Evolutionary conservation across 1,140 invertebrate genomes (phyloP).

Genomic region (Reticulitermes speratus): DNA sequence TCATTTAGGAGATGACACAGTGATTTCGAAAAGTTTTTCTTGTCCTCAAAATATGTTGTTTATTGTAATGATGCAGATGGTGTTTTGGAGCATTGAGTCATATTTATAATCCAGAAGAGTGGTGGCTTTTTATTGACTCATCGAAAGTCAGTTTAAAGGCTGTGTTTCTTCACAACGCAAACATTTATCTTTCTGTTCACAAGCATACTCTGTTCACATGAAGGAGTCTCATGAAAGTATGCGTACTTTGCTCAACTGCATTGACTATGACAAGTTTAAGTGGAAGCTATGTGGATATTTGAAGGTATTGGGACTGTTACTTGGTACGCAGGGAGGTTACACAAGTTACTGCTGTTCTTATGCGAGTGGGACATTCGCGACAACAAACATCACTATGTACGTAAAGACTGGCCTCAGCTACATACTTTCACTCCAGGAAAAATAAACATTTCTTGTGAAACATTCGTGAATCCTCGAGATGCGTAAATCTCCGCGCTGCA

Average conservation of each 20-base stretch:
- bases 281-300: constrained; percentile 33
- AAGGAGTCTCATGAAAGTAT: constrained; percentile 15
- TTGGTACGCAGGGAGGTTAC: constrained; percentile 37
- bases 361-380: too few species aligned
- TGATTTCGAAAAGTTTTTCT: background rate
- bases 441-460: too few species aligned
- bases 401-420: too few species aligned
- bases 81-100: too few species aligned
- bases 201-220: constrained; percentile 22
- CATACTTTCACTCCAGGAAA: too few species aligned
- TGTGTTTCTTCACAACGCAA: constrained; percentile 31
- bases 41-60: background rate
- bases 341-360: too few species aligned
- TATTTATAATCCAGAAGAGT: too few species aligned
- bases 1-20: background rate
- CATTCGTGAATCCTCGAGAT: too few species aligned
- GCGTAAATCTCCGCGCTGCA: too few species aligned
- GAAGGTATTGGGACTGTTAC: constrained; percentile 32
- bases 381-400: too few species aligned
- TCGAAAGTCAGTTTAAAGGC: constrained; percentile 33
- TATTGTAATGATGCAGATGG: background rate
- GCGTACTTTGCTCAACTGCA: constrained; percentile 22
- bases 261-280: background rate
- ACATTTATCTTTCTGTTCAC: constrained; percentile 27
- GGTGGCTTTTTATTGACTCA: background rate